phyloP scores from a whole-genome alignment of 1,140 invertebrate genomes.

The Ericerus pela region DNA sequence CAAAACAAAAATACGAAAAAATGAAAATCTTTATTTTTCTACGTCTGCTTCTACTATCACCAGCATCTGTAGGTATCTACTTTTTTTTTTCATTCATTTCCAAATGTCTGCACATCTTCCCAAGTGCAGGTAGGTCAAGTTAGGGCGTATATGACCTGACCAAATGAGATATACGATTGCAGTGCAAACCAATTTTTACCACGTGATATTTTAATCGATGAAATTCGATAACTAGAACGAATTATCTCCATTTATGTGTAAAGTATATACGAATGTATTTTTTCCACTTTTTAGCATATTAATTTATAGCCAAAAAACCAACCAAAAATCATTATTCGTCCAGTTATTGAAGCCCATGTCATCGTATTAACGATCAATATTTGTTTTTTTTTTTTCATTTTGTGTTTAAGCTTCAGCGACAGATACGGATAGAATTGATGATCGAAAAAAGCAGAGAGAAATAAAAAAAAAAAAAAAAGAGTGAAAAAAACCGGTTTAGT shows the following conservation, averaged over 20 bases:
- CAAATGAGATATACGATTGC: background rate
- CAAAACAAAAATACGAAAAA: too few relatives aligned
- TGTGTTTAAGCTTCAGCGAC: background rate
- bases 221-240: background rate
- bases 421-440: background rate
- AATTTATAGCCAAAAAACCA: background rate
- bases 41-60: too few relatives aligned
- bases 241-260: background rate
- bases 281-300: too few relatives aligned
- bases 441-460: background rate
- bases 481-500: background rate
- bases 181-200: background rate
- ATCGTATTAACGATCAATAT: background rate
- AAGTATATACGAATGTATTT: background rate
- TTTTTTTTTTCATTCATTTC: background rate
- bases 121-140: background rate
- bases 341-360: background rate
- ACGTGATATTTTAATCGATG: background rate
- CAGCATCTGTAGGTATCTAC: too few relatives aligned
- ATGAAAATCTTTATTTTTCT: too few relatives aligned
- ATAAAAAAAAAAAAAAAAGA: background rate
- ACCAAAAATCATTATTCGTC: background rate
- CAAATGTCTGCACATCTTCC: background rate
- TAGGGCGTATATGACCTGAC: background rate
- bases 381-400: conserved; percentile 6